phyloP scores from a whole-genome alignment of 2,113 vertebrate species.

The Charadrius vociferus region DNA sequence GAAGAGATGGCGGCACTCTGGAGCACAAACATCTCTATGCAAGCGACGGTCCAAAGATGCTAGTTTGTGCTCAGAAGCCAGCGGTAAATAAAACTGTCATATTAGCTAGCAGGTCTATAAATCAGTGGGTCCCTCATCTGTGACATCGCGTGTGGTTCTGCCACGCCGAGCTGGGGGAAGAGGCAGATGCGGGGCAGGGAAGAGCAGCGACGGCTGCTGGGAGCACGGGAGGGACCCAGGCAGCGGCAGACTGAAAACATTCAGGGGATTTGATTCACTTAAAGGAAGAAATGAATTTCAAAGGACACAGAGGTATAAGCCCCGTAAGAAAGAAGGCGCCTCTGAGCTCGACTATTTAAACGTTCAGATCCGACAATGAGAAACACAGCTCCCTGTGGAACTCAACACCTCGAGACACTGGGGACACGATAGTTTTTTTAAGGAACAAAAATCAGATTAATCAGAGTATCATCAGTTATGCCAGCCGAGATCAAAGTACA shows the following conservation, averaged over 20 bases:
- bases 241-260: neutral
- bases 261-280: neutral
- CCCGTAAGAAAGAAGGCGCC: neutral
- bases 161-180: accelerated
- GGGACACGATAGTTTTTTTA: neutral
- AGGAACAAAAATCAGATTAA: constrained; percentile 39
- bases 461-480: constrained; percentile 1
- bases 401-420: neutral
- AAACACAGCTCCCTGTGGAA: neutral
- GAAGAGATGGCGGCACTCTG: neutral
- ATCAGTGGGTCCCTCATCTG: neutral
- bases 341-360: neutral
- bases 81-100: neutral
- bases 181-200: neutral
- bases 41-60: neutral
- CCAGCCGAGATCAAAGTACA: constrained; percentile 48
- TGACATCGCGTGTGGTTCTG: accelerated
- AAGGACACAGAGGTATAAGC: neutral
- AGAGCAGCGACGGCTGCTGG: neutral
- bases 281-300: neutral
- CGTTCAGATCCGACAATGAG: neutral
- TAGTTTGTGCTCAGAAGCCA: neutral
- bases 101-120: neutral
- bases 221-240: neutral
- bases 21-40: neutral